Evolutionary conservation across 2,797 vertebrate species (phyloP), one percentile per base, ranked within the genome.

Genomic region (Pelobates cultripes): DNA sequence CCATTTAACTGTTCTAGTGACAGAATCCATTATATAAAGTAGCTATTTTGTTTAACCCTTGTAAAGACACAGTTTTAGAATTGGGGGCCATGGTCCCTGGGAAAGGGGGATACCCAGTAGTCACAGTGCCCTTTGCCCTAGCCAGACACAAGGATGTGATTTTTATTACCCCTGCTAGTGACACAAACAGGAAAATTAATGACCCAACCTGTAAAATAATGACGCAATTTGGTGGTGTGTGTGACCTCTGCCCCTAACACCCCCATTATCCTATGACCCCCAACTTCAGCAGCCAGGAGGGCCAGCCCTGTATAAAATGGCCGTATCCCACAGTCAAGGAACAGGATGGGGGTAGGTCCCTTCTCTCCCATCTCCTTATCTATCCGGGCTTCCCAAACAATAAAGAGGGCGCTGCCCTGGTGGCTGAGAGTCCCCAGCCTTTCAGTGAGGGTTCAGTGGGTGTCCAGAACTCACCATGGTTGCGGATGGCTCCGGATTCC

Each of bases 381-480:
- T 42, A 5, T 15, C 41, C n/a, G 10, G 44, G 41, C 28, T 28
- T 17, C 13, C 3, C 13, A 3, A 1, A 43, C 0, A 7, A 6
- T 7, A 63, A 53, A 73, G 13, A 15, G 4, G 9, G 7, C 17
- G 13, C 2, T 3, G 13, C 10, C 4, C 45, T 15, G 41, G 13
- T 13, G 47, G 80, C 41, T 47, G 4, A 8, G 14, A 9, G 5
- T 28, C 13, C 41, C 43, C 15, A 3, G 7, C n/a, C 12, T 51
- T 10, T 44, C 1, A 7, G 2, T 7, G 14, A 3, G 6, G 10
- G 12, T 44, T 7, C 0, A 3, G 9, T 47, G 2, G 0, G 8
- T 55, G 14, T 41, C 53, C 53, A 3, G 10, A 40, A 77, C 88
- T 87, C 78, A 88, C 86, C 84, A 42, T 74, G 4, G 47, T 6